Percentiles rank a stretch among this genome's conserved stretches.
phyloP scores from a whole-genome alignment of 2,113 vertebrate genomes.

The Lonchura striata region DNA sequence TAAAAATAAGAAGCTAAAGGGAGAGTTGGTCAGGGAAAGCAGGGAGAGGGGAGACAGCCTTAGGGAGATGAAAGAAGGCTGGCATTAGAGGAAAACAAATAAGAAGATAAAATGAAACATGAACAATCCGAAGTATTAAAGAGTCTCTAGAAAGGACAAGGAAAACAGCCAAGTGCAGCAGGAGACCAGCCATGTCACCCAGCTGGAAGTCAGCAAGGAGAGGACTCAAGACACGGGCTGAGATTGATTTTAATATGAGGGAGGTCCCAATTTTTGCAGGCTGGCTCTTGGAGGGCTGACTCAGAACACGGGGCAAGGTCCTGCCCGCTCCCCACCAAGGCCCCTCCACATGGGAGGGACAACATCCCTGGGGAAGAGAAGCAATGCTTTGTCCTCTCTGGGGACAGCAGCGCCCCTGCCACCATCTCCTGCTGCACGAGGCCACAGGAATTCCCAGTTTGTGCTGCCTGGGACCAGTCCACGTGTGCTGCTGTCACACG shows the following conservation, averaged over 20 bases:
- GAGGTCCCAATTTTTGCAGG: not conserved
- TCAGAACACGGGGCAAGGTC: not conserved
- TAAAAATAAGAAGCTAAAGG: not conserved
- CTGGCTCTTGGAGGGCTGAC: not conserved
- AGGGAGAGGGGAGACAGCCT: not conserved
- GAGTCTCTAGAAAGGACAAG: not conserved
- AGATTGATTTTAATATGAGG: not conserved
- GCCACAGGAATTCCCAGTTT: not conserved
- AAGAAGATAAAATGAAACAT: constrained; percentile 11
- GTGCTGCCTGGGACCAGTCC: not conserved
- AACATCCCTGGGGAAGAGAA: accelerated
- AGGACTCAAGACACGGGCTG: accelerated
- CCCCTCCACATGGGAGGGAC: not conserved
- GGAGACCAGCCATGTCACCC: not conserved
- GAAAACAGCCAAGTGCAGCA: not conserved
- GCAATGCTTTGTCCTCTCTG: not conserved
- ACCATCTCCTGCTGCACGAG: not conserved
- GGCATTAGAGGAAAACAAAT: not conserved
- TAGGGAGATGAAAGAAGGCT: not conserved
- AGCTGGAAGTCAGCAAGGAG: not conserved
- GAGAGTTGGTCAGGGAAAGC: not conserved
- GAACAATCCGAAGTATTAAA: not conserved
- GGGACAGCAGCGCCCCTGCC: not conserved
- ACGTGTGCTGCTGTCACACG: accelerated
- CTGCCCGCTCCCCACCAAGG: not conserved